These are phyloP conservation scores for Menidia menidia DNA, from an alignment of 2,797 vertebrate genomes.

Conservation along the genomic window DNA sequence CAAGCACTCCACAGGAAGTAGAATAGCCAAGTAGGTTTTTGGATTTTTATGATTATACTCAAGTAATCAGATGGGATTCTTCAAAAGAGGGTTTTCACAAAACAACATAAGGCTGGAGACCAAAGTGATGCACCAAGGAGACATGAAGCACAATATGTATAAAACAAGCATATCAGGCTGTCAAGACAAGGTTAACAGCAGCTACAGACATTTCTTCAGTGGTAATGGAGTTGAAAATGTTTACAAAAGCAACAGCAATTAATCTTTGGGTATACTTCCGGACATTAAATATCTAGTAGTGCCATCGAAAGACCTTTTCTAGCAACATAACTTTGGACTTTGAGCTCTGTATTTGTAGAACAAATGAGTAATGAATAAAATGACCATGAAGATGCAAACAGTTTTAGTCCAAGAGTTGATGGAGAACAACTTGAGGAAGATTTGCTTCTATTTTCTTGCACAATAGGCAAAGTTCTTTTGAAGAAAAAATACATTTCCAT, in stretches of 20 bases:
- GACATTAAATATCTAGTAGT: slow-evolving; percentile 85
- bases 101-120: slow-evolving; percentile 78
- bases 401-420: slow-evolving; percentile 85
- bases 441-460: slow-evolving; percentile 90
- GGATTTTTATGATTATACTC: slow-evolving; percentile 81
- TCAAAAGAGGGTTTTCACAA: slow-evolving; percentile 84
- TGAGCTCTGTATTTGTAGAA: slow-evolving; percentile 85
- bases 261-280: slow-evolving; percentile 67
- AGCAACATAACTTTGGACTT: slow-evolving; percentile 81
- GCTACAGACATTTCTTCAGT: slow-evolving; percentile 81
- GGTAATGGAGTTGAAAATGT: slow-evolving; percentile 77
- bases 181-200: slow-evolving; percentile 85
- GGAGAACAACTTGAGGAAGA: slow-evolving; percentile 85
- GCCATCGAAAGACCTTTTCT: slow-evolving; percentile 78
- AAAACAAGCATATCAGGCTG: slow-evolving; percentile 85
- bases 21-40: slow-evolving; percentile 86
- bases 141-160: slow-evolving; percentile 87
- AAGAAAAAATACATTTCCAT: slow-evolving; percentile 92
- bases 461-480: slow-evolving; percentile 95
- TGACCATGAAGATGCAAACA: slow-evolving; percentile 86
- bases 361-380: slow-evolving; percentile 84
- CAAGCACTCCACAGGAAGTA: slow-evolving; percentile 75
- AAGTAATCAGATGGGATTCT: slow-evolving; percentile 87
- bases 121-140: slow-evolving; percentile 79
- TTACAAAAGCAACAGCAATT: slow-evolving; percentile 51